These are phyloP conservation scores for Xiphophorus couchianus DNA, from an alignment of 2,113 vertebrate species.

Conservation along the genomic window DNA sequence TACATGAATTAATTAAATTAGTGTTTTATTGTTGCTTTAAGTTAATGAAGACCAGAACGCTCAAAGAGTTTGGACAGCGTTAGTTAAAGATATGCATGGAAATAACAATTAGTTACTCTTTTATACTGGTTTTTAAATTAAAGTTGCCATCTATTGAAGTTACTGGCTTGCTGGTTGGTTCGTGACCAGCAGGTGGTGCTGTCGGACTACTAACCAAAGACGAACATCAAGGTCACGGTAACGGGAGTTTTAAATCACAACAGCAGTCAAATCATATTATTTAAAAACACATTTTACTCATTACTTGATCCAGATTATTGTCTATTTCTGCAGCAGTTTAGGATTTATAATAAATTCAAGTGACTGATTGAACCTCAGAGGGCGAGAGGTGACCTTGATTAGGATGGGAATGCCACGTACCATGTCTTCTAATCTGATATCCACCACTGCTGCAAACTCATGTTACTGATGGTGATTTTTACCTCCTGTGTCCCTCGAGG, in stretches of 20 bases:
- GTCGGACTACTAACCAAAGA: slow-evolving; percentile 36
- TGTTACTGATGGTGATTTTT: slow-evolving; percentile 45
- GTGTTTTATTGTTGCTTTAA: too few relatives aligned
- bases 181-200: slow-evolving; percentile 56
- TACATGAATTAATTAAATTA: too few relatives aligned
- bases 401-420: slow-evolving; percentile 33
- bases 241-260: neutral
- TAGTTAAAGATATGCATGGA: too few relatives aligned
- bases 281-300: neutral
- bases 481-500: slow-evolving; percentile 27
- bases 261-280: slow-evolving; percentile 3
- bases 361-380: slow-evolving; percentile 1
- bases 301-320: slow-evolving; percentile 1
- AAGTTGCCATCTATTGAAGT: too few relatives aligned
- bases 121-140: too few relatives aligned
- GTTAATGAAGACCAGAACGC: too few relatives aligned
- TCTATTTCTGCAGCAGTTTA: slow-evolving; percentile 3
- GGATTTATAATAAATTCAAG: slow-evolving; percentile 8
- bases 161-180: neutral
- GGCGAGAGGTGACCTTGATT: slow-evolving; percentile 52
- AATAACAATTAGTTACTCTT: too few relatives aligned
- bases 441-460: slow-evolving; percentile 28
- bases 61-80: too few relatives aligned
- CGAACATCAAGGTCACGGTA: slow-evolving; percentile 50
- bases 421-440: slow-evolving; percentile 56